Evolutionary conservation across 2,888 invertebrate species (phyloP), one percentile per base, ranked within the genome.

Genomic region (Drosophila eohydei): DNA sequence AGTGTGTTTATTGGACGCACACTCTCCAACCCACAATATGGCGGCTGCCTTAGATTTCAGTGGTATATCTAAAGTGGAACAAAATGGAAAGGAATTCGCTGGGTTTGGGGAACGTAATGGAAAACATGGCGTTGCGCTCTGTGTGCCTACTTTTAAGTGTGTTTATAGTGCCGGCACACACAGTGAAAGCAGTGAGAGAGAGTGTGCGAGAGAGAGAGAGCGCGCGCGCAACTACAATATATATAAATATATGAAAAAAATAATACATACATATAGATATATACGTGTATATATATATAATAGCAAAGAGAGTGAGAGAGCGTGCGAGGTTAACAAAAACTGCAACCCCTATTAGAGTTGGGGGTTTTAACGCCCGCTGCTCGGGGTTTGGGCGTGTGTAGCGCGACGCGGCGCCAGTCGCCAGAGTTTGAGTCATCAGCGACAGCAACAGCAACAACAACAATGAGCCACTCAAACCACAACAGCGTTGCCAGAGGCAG

Each of bases 291-390:
- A 34, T 34, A 40, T 28, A 50, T 48, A 34, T 30, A 43, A 12
- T 52, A 60, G 56, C 16, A 30, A 28, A 38, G 64, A 54, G 67
- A 81, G 61, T 56, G 38, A 57, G 9, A 38, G 44, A 57, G 44
- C 28, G 44, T 40, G 59, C 46, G 46, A 67, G 72, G 80, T 76
- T 80, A 71, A 78, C 74, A 72, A 88, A 83, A 80, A 84, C 77
- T 83, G 85, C 86, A 86, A 86, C 86, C 86, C 86, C 88, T 83
- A 78, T 73, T 79, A 81, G 85, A 84, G 89, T 89, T 89, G 89
- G 84, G 84, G 87, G 74, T 77, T 71, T 77, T 48, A 74, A 71
- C 68, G 80, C 83, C 80, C 83, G 70, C 50, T 77, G 59, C 16
- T 43, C 50, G 48, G 51, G 78, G 52, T 61, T 65, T 65, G 73